Evolutionary conservation across 1,140 invertebrate genomes (phyloP).

Genomic region (Vanessa tameamea): DNA sequence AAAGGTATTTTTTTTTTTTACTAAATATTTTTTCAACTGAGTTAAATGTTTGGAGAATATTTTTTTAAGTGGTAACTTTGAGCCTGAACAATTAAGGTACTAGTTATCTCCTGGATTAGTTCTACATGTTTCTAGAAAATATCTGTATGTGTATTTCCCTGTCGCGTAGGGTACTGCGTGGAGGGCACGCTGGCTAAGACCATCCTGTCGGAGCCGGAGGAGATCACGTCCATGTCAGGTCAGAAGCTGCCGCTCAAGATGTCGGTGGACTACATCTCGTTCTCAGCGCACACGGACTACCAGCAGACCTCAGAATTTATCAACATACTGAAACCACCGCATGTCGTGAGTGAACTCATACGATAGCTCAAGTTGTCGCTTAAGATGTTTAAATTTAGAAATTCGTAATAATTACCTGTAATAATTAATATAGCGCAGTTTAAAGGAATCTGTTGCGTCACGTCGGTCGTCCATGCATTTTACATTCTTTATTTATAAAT

Average conservation of each 20-base stretch:
- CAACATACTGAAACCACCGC: constrained; percentile 94
- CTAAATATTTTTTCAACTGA: no score
- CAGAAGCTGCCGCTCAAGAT: constrained; percentile 98
- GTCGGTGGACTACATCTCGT: constrained; percentile 99
- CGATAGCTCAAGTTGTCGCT: no score
- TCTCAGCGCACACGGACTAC: constrained; percentile 99
- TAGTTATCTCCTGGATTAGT: no score
- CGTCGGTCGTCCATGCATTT: no score
- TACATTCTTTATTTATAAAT: no score
- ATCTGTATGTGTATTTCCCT: not conserved
- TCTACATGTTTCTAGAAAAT: no score
- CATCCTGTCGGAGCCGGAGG: constrained; percentile 98
- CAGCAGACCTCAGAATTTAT: constrained; percentile 99
- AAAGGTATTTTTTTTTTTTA: no score
- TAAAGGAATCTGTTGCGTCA: no score
- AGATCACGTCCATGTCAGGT: constrained; percentile 96
- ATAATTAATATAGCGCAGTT: not conserved
- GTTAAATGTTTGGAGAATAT: no score
- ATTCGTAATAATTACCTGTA: not conserved
- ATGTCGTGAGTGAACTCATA: constrained; percentile 87
- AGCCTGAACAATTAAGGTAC: no score
- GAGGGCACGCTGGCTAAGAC: constrained; percentile 99
- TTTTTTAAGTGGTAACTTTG: no score
- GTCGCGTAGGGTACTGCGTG: constrained; percentile 93
- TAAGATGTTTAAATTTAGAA: no score